A percentile compares a stretch with the other conserved stretches of the same genome.
These are phyloP conservation scores for Atrina japonica DNA, from an alignment of 2,888 invertebrate genomes.

Conservation along the genomic window DNA sequence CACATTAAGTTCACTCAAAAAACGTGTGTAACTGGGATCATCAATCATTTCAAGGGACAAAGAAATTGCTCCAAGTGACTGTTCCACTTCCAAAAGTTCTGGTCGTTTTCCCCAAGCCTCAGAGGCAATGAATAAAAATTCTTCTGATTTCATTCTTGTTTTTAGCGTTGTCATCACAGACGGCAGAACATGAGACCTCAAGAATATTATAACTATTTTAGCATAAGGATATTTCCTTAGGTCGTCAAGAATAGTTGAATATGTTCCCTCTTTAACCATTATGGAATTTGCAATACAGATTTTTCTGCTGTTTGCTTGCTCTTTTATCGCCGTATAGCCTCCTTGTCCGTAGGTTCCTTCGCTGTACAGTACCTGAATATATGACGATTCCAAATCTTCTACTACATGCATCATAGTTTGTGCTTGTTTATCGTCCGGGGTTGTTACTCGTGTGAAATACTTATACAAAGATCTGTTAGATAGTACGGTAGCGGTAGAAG, in stretches of 20 bases:
- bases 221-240: constrained; percentile 38
- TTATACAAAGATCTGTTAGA: constrained; percentile 43
- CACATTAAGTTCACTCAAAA: too few species aligned
- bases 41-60: constrained; percentile 33
- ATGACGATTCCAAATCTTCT: constrained; percentile 34
- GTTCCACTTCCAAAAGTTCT: constrained; percentile 16
- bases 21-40: too few species aligned
- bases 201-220: constrained; percentile 46
- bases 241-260: constrained; percentile 22
- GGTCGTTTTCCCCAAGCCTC: constrained; percentile 44
- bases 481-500: constrained; percentile 43
- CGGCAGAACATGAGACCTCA: constrained; percentile 35
- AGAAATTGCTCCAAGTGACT: constrained; percentile 40
- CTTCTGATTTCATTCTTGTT: constrained; percentile 30
- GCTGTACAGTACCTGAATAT: constrained; percentile 55
- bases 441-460: constrained; percentile 50
- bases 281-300: constrained; percentile 10
- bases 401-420: constrained; percentile 43
- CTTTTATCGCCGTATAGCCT: constrained; percentile 45
- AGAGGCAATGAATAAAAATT: constrained; percentile 53
- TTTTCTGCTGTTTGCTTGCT: neutral
- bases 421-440: constrained; percentile 51
- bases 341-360: constrained; percentile 52
- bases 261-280: constrained; percentile 16
- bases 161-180: constrained; percentile 18